These are phyloP conservation scores for Parnassius glacialis DNA, from an alignment of 2,888 invertebrate species.

Conservation along the genomic window DNA sequence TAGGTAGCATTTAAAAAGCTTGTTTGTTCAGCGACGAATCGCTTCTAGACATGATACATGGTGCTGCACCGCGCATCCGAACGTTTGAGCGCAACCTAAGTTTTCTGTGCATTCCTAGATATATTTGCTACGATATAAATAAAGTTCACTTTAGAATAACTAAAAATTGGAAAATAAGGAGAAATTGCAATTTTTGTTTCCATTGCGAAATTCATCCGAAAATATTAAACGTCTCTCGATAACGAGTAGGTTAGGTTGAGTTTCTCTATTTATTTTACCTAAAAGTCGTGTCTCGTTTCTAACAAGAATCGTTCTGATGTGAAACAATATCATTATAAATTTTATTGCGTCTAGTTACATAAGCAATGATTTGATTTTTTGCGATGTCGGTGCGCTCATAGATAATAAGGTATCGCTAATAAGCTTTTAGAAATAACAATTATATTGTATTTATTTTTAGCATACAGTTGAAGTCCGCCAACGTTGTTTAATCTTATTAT, in stretches of 20 bases:
- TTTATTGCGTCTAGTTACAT: conserved; percentile 16
- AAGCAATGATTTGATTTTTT: conserved; percentile 11
- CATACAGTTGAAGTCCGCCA: conserved; percentile 7
- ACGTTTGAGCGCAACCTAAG: conserved; percentile 12
- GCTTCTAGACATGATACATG: conserved; percentile 69
- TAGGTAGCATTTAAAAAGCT: conserved; percentile 81
- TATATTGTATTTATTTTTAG: conserved; percentile 4
- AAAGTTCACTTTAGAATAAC: conserved; percentile 11
- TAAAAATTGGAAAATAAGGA: too few species aligned
- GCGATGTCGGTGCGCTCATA: conserved; percentile 1
- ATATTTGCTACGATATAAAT: background rate
- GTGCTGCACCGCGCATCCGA: conserved; percentile 53
- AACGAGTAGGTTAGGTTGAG: conserved; percentile 30
- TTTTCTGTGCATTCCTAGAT: conserved; percentile 11
- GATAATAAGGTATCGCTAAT: conserved; percentile 16
- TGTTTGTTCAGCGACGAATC: conserved; percentile 79
- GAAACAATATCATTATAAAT: conserved; percentile 20
- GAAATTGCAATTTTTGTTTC: conserved; percentile 30
- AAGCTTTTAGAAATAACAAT: conserved; percentile 18
- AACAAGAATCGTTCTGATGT: conserved; percentile 28
- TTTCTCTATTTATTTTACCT: conserved; percentile 27
- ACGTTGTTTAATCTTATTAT: conserved; percentile 19
- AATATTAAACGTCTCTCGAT: conserved; percentile 31
- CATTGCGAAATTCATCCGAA: conserved; percentile 49
- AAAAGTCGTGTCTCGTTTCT: conserved; percentile 24